These are phyloP conservation scores for Phrynosoma blainvillii DNA, from an alignment of 2,113 vertebrate species.

Conservation along the genomic window DNA sequence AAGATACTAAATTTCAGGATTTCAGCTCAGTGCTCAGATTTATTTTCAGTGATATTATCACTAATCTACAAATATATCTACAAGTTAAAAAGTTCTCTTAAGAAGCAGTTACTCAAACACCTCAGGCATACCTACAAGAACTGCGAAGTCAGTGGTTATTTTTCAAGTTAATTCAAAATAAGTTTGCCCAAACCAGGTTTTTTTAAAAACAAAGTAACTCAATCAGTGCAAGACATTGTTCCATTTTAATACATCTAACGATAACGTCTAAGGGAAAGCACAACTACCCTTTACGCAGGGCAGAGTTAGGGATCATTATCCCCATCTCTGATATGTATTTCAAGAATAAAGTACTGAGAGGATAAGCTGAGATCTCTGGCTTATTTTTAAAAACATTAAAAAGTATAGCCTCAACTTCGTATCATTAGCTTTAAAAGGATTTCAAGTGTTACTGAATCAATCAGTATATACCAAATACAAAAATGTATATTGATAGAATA, in stretches of 20 bases:
- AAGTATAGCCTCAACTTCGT: background rate
- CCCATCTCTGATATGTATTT: slow-evolving; percentile 55
- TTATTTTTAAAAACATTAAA: slow-evolving; percentile 59
- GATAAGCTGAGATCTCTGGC: slow-evolving; percentile 42
- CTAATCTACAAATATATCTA: slow-evolving; percentile 2
- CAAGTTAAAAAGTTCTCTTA: slow-evolving; percentile 31
- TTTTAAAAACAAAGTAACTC: slow-evolving; percentile 57
- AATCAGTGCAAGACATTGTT: slow-evolving; percentile 7
- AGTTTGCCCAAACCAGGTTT: slow-evolving; percentile 10
- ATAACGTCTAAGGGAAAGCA: slow-evolving; percentile 30
- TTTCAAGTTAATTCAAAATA: slow-evolving; percentile 23
- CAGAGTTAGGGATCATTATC: slow-evolving; percentile 60
- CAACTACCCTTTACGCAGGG: slow-evolving; percentile 58
- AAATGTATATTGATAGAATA: slow-evolving; percentile 69
- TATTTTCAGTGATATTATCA: slow-evolving; percentile 37
- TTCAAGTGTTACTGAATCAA: slow-evolving; percentile 71
- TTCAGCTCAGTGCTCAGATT: slow-evolving; percentile 18
- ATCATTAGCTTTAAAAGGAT: slow-evolving; percentile 57
- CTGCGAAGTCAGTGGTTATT: slow-evolving; percentile 48
- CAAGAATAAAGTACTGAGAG: slow-evolving; percentile 58
- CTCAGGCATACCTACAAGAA: slow-evolving; percentile 45
- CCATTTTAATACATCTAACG: slow-evolving; percentile 41
- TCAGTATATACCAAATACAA: slow-evolving; percentile 65
- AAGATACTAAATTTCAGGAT: slow-evolving; percentile 13
- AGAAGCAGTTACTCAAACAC: slow-evolving; percentile 27